phyloP scores from a whole-genome alignment of 2,888 invertebrate species.

The Tenthredo notha region DNA sequence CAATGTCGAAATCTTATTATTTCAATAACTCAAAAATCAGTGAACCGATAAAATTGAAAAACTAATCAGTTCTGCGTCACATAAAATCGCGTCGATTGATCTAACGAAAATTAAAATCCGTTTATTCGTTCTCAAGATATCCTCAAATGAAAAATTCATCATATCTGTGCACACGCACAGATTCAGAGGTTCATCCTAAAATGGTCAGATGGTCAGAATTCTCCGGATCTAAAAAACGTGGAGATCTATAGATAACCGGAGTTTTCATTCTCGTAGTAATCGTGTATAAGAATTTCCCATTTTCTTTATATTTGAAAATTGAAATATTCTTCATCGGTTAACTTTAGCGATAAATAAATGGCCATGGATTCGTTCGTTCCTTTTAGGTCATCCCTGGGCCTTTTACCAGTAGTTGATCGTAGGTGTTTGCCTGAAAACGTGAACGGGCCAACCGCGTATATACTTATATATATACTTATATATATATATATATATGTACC shows the following conservation, averaged over 20 bases:
- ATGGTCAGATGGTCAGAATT: neutral
- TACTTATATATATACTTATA: neutral
- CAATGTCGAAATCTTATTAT: neutral
- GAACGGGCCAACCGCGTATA: slow-evolving; percentile 12
- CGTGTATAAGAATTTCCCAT: neutral
- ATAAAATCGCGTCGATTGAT: neutral
- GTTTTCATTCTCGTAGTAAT: neutral
- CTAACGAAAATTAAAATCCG: neutral
- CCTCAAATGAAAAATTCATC: neutral
- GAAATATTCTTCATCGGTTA: neutral
- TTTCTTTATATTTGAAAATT: neutral
- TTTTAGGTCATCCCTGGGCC: slow-evolving; percentile 15
- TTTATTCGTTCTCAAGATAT: neutral
- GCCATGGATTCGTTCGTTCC: neutral
- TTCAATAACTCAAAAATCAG: neutral
- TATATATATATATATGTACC: slow-evolving; percentile 36
- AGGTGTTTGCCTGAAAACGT: slow-evolving; percentile 47
- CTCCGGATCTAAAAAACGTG: neutral
- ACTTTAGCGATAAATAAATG: neutral
- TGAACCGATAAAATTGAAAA: neutral
- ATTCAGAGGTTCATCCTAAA: neutral
- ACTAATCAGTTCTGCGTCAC: neutral
- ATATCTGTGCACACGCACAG: neutral
- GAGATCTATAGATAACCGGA: neutral
- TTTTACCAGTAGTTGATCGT: neutral